Conservation (phyloP, 2,797 vertebrate genomes). For the Spondyliosoma cantharus region DNA sequence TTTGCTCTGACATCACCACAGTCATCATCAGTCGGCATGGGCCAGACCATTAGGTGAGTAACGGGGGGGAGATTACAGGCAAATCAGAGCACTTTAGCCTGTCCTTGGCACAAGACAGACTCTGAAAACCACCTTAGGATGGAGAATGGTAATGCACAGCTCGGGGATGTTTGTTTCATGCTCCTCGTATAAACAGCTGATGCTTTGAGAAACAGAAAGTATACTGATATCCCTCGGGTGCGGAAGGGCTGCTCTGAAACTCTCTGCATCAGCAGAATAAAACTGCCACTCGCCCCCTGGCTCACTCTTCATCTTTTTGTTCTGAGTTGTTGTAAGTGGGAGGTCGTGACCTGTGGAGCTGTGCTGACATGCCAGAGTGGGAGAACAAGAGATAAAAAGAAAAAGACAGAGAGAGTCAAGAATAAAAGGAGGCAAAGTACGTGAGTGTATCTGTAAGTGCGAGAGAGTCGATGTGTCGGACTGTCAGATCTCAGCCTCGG, state of each 20-base stretch:
- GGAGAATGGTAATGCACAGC: conserved; percentile 23
- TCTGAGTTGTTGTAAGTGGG: conserved; percentile 33
- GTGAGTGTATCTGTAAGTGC: conserved; percentile 3
- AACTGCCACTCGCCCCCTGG: conserved; percentile 39
- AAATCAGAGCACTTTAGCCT: conserved; percentile 54
- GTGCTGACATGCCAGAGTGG: conserved; percentile 21
- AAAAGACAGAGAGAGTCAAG: conserved; percentile 22
- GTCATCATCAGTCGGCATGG: conserved; percentile 72
- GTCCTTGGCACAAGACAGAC: conserved; percentile 28
- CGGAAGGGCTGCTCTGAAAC: conserved; percentile 52
- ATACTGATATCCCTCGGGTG: conserved; percentile 14
- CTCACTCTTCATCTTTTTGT: conserved; percentile 53
- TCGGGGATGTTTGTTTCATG: conserved; percentile 40
- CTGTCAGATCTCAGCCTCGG: background rate
- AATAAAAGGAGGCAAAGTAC: conserved; percentile 9
- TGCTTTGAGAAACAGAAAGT: conserved; percentile 37
- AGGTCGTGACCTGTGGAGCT: conserved; percentile 56
- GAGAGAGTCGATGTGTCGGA: conserved; percentile 4
- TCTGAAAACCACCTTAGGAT: conserved; percentile 48
- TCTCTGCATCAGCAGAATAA: conserved; percentile 73
- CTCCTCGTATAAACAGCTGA: conserved; percentile 32
- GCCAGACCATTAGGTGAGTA: conserved; percentile 63
- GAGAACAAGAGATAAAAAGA: conserved; percentile 26
- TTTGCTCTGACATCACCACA: conserved; percentile 76
- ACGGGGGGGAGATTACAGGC: conserved; percentile 51